These are phyloP conservation scores for Henricia sp. DNA, from an alignment of 53 echinoderm and acorn worm genomes.

Conservation along the genomic window DNA sequence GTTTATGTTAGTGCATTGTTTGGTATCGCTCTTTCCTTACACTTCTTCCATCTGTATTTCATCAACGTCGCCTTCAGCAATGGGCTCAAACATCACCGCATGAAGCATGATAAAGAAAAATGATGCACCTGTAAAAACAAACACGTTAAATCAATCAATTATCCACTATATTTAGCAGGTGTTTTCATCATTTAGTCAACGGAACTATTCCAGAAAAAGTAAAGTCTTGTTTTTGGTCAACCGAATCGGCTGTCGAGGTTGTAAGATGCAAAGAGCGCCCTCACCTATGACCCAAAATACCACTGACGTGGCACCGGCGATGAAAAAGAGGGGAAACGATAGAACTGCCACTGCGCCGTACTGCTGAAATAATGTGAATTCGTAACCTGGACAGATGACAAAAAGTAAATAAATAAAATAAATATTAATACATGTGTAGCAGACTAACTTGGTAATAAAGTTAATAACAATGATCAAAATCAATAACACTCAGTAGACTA, in stretches of 20 bases:
- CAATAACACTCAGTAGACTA: too few species aligned
- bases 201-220: background rate
- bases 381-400: slow-evolving; percentile 71
- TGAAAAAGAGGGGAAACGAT: slow-evolving; percentile 87
- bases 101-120: slow-evolving; percentile 94
- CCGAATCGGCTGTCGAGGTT: too few species aligned
- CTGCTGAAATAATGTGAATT: slow-evolving; percentile 91
- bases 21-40: slow-evolving; percentile 61
- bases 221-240: background rate
- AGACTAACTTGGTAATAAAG: too few species aligned
- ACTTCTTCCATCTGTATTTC: slow-evolving; percentile 90
- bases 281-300: slow-evolving; percentile 98
- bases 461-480: too few species aligned
- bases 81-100: slow-evolving; percentile 83
- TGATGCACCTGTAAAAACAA: slow-evolving; percentile 78
- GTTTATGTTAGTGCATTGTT: background rate
- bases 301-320: slow-evolving; percentile 86
- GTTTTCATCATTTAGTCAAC: too few species aligned
- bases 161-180: too few species aligned
- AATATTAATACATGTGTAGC: too few species aligned
- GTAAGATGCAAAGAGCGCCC: slow-evolving; percentile 4
- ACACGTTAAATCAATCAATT: background rate
- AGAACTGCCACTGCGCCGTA: slow-evolving; percentile 73
- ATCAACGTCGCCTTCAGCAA: slow-evolving; percentile 46
- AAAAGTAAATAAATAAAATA: background rate